Evolutionary conservation across 2,888 invertebrate species (phyloP).

Genomic region (Ochlodes sylvanus): DNA sequence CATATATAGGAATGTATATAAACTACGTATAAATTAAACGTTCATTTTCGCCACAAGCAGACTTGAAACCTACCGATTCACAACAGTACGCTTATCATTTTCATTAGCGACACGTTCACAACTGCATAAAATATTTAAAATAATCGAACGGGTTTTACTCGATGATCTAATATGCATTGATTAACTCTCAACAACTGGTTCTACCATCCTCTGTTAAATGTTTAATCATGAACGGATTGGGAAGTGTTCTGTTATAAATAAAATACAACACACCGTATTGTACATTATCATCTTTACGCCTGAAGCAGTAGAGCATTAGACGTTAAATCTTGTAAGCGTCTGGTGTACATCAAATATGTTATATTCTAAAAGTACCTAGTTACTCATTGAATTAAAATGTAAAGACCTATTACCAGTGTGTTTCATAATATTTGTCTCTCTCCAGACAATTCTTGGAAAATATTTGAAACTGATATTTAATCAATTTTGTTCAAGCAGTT

Average conservation of each 20-base stretch:
- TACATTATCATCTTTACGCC: conserved; percentile 12
- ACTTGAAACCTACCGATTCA: conserved; percentile 6
- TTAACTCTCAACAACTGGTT: conserved; percentile 63
- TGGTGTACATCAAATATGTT: conserved; percentile 26
- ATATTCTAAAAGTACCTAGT: neutral
- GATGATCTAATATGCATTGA: conserved; percentile 78
- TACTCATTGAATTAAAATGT: neutral
- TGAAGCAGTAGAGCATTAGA: conserved; percentile 18
- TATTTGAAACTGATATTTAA: no score
- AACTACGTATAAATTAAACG: no score
- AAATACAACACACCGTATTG: conserved; percentile 5
- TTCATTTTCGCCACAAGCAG: no score
- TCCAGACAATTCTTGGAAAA: no score
- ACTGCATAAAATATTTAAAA: conserved; percentile 51
- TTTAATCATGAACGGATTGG: conserved; percentile 27
- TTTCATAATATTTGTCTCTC: no score
- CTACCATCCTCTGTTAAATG: conserved; percentile 29
- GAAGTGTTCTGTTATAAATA: conserved; percentile 25
- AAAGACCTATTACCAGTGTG: neutral
- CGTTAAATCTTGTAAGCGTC: conserved; percentile 15
- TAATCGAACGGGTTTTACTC: conserved; percentile 66
- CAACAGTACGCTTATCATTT: conserved; percentile 34
- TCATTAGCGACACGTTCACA: conserved; percentile 25
- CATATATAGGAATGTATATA: no score
- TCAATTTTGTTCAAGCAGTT: no score